These are phyloP conservation scores for Limenitis camilla DNA, from an alignment of 2,888 invertebrate genomes.

Conservation along the genomic window DNA sequence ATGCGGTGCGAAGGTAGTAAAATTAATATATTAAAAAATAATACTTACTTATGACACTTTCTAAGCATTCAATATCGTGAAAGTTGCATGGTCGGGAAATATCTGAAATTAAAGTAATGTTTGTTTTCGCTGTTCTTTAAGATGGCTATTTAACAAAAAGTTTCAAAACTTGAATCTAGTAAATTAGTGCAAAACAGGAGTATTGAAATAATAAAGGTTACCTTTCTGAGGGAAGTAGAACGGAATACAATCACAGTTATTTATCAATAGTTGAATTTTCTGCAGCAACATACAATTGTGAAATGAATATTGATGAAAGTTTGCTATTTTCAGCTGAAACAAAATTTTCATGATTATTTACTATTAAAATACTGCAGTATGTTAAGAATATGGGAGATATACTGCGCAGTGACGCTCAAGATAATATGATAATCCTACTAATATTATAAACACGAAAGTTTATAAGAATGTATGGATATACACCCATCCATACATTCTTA, in stretches of 20 bases:
- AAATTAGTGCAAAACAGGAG: no score
- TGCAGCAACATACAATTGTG: slow-evolving; percentile 79
- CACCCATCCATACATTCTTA: no score
- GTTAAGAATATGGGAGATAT: background rate
- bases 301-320: slow-evolving; percentile 71
- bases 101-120: slow-evolving; percentile 39
- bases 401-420: background rate
- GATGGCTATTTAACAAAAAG: no score
- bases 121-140: background rate
- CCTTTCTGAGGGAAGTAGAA: slow-evolving; percentile 65
- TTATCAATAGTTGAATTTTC: slow-evolving; percentile 57
- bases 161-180: no score
- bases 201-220: background rate
- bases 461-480: no score
- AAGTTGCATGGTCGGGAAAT: slow-evolving; percentile 60
- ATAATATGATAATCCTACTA: background rate
- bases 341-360: background rate
- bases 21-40: no score
- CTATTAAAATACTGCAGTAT: background rate
- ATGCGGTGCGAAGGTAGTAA: no score
- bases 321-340: slow-evolving; percentile 47
- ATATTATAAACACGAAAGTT: background rate
- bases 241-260: slow-evolving; percentile 76
- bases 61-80: slow-evolving; percentile 65
- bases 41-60: slow-evolving; percentile 31